Base-by-base conservation (phyloP, 1,140 invertebrate genomes). In the Drosophila suzukii region DNA sequence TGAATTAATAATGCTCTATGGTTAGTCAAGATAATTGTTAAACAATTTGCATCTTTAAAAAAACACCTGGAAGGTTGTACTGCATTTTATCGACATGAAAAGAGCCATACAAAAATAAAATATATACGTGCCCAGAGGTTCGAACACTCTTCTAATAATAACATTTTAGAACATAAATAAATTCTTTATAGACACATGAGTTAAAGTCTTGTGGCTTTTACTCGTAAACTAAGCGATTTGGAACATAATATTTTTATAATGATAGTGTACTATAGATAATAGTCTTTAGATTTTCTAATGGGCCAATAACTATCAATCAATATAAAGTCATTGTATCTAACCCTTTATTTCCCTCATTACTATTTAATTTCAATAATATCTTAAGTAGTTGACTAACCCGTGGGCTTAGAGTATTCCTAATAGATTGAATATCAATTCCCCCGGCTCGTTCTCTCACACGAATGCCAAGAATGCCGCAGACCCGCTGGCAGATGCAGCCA, bases 401-500 rank as follows among this genome's bases (percentile, higher is more conserved):
- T 10, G 47, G 17, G 20, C 20, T 17, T 7, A 75, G 46, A 30
- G 56, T 44, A 70, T n/a, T 41, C 3, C 20, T 12, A n/a, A 30
- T 36, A 36, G 34, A 82, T 75, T 61, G 57, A 47, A 79, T 67
- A 83, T 79, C 54, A 47, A 72, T 79, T 83, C 54, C 55, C 60
- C 17, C 24, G 17, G 32, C 62, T 32, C 27, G 6, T 17, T 61
- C 39, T 30, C 32, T 39, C 20, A 24, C 32, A 24, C 56, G 57
- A 38, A 66, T 62, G 51, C 57, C 57, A 75, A 57, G 75, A 74
- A 83, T 83, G 50, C 73, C 78, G 34, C 51, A 72, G 70, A 82
- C 70, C 73, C 59, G 34, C 34, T 73, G 75, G 51, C 73, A 81
- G 62, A 83, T 81, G 81, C 47, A 36, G 27, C 44, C 39, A 47